Evolutionary conservation across 2,888 invertebrate genomes (phyloP).

Genomic region (Bimastos eiseni): DNA sequence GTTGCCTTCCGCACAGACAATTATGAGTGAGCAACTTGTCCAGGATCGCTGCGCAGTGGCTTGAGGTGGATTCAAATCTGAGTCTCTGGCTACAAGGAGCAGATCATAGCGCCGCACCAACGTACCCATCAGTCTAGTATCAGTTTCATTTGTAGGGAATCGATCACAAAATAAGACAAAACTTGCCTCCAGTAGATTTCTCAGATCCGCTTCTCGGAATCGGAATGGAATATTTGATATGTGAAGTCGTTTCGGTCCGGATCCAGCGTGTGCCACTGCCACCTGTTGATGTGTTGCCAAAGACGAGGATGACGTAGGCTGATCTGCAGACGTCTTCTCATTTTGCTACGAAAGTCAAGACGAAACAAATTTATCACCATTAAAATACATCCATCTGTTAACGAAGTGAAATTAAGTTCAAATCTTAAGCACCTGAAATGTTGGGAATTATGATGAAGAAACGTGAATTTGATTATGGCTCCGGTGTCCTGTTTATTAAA

Average conservation of each 20-base stretch:
- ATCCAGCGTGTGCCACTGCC: not conserved
- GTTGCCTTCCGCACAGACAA: too few relatives aligned
- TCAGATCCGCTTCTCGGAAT: not conserved
- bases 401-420: not conserved
- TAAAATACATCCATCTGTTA: not conserved
- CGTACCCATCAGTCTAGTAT: too few relatives aligned
- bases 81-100: too few relatives aligned
- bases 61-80: too few relatives aligned
- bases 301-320: not conserved
- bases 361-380: not conserved
- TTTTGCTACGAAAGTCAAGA: not conserved
- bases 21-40: too few relatives aligned
- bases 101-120: too few relatives aligned
- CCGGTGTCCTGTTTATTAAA: too few relatives aligned
- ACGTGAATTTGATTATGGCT: not conserved
- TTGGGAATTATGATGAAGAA: not conserved
- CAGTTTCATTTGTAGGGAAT: not conserved
- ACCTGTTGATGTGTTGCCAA: conserved; percentile 6
- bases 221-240: conserved; percentile 13
- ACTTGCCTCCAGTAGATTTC: conserved; percentile 13
- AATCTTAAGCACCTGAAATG: not conserved
- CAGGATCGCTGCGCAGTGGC: too few relatives aligned
- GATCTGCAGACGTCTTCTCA: not conserved
- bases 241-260: conserved; percentile 6
- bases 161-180: not conserved